Conservation (phyloP, 2,888 invertebrate genomes). For the Stenodema calcarata region DNA sequence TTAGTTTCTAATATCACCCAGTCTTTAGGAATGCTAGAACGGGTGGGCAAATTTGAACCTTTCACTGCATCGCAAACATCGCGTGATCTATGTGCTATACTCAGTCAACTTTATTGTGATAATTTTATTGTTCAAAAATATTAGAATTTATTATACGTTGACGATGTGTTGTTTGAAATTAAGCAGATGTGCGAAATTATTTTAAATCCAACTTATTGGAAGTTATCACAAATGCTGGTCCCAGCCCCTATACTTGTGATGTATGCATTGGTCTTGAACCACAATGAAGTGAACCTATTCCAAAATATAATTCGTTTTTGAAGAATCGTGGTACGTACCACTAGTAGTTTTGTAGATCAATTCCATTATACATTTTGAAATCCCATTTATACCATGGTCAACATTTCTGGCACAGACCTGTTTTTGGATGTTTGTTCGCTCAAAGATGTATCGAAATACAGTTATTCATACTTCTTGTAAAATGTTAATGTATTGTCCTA, state of each 20-base stretch:
- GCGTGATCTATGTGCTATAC: not conserved
- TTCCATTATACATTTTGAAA: not conserved
- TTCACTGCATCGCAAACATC: not conserved
- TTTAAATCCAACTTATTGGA: not conserved
- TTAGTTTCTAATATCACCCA: not conserved
- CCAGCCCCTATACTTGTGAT: not conserved
- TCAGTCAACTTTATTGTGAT: not conserved
- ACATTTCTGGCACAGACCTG: not conserved
- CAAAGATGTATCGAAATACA: conserved; percentile 12
- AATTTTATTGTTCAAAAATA: not conserved
- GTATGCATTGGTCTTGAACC: not conserved
- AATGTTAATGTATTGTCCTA: not conserved
- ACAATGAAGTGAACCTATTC: not conserved
- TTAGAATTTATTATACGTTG: not conserved
- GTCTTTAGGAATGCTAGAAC: not conserved
- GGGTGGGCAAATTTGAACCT: not conserved
- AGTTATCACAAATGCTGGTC: not conserved
- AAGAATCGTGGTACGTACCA: not conserved
- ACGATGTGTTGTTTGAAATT: not conserved
- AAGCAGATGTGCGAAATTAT: not conserved
- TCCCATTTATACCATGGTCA: not conserved
- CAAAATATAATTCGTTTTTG: too few species aligned
- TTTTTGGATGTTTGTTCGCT: conserved; percentile 3
- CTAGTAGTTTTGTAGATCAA: not conserved
- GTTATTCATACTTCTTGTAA: not conserved